These are phyloP conservation scores for Odontamblyopus rebecca DNA, from an alignment of 2,797 vertebrate species.

Conservation along the genomic window DNA sequence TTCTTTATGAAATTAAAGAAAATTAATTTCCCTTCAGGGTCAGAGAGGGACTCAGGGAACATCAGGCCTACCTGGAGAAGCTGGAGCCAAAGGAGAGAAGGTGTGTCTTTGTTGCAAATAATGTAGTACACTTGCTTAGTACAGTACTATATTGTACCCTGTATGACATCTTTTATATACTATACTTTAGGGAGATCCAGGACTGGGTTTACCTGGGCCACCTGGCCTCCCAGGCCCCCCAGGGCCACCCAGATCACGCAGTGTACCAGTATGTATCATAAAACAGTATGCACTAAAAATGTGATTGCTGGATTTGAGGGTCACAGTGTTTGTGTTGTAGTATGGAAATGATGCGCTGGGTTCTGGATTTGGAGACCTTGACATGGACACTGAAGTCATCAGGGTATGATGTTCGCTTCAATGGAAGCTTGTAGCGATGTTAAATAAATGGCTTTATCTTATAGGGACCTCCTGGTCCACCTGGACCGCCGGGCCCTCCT, in stretches of 20 bases:
- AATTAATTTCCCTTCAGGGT: slow-evolving; percentile 62
- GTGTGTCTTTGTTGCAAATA: slow-evolving; percentile 45
- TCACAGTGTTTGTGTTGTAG: slow-evolving; percentile 61
- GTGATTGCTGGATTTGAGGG: not conserved
- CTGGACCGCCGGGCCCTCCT: slow-evolving; percentile 84
- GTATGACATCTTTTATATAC: not conserved
- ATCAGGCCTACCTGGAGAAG: slow-evolving; percentile 73
- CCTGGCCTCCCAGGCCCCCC: slow-evolving; percentile 75
- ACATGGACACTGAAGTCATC: slow-evolving; percentile 70
- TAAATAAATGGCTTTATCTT: slow-evolving; percentile 2
- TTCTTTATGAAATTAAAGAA: not conserved
- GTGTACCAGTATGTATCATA: slow-evolving; percentile 63
- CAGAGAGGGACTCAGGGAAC: slow-evolving; percentile 65
- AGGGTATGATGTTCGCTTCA: slow-evolving; percentile 49
- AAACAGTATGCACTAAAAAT: not conserved
- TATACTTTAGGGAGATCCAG: slow-evolving; percentile 74
- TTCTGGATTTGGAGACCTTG: slow-evolving; percentile 81
- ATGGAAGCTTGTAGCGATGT: not conserved
- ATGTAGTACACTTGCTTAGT: not conserved
- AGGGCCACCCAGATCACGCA: slow-evolving; percentile 71
- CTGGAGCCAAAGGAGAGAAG: slow-evolving; percentile 82
- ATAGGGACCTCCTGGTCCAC: slow-evolving; percentile 86
- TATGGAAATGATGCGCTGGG: slow-evolving; percentile 77
- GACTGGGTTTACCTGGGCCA: slow-evolving; percentile 71
- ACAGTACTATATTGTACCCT: not conserved